Evolutionary conservation across 1,140 invertebrate species (phyloP).

Genomic region (Helicorthomorpha holstii): DNA sequence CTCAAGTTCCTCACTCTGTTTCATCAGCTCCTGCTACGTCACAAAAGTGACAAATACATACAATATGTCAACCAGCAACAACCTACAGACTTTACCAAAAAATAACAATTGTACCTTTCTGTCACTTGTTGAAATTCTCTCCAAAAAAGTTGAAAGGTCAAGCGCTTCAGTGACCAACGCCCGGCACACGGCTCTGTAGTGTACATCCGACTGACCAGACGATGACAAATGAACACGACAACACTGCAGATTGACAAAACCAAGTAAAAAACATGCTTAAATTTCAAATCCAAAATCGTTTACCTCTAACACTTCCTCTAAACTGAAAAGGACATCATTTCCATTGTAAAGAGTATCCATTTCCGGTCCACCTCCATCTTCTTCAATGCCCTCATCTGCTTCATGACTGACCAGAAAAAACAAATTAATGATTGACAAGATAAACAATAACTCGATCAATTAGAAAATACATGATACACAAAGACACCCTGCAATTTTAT

Average conservation of each 20-base stretch:
- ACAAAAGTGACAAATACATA: background rate
- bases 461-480: background rate
- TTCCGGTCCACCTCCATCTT: slow-evolving; percentile 37
- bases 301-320: slow-evolving; percentile 23
- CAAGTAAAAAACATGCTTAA: too few relatives aligned
- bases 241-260: too few relatives aligned
- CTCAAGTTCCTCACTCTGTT: too few relatives aligned
- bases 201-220: slow-evolving; percentile 43
- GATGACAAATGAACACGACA: slow-evolving; percentile 34
- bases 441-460: too few relatives aligned
- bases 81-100: background rate
- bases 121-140: slow-evolving; percentile 47
- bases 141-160: slow-evolving; percentile 73
- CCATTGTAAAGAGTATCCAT: slow-evolving; percentile 13
- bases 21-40: too few relatives aligned
- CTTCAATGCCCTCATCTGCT: slow-evolving; percentile 70
- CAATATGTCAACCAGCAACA: background rate
- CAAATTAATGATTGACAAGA: background rate
- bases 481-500: too few relatives aligned
- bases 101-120: too few relatives aligned
- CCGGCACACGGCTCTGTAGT: slow-evolving; percentile 79
- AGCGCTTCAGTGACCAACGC: slow-evolving; percentile 76
- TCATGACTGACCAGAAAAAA: slow-evolving; percentile 6
- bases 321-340: too few relatives aligned
- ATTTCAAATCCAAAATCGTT: too few relatives aligned